phyloP scores from a whole-genome alignment of 2,113 vertebrate genomes.

The Plecturocebus donacophilus region DNA sequence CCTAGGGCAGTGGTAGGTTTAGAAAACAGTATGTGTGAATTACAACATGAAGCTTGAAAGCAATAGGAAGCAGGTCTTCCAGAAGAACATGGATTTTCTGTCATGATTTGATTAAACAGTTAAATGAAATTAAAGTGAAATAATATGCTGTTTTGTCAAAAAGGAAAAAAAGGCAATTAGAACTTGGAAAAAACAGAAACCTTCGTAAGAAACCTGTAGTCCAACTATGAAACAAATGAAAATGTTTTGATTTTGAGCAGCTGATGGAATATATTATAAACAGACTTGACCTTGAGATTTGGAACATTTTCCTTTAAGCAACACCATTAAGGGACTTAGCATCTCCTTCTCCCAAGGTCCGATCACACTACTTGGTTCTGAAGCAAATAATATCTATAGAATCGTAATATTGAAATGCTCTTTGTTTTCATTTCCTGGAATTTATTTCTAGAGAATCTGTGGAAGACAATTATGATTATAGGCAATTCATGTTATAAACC shows the following conservation, averaged over 20 bases:
- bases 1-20: background rate
- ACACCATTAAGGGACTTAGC: background rate
- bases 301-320: background rate
- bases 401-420: background rate
- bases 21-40: background rate
- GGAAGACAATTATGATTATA: background rate
- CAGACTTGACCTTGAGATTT: background rate
- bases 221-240: background rate
- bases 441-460: background rate
- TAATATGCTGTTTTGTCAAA: slow-evolving; percentile 5
- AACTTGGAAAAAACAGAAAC: slow-evolving; percentile 33
- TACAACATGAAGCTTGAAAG: background rate
- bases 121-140: slow-evolving; percentile 8
- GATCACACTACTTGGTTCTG: background rate
- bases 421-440: slow-evolving; percentile 7
- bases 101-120: slow-evolving; percentile 43
- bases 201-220: background rate
- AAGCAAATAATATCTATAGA: background rate
- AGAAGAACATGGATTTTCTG: slow-evolving; percentile 29
- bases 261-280: background rate
- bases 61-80: background rate
- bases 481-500: background rate
- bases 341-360: background rate
- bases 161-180: background rate
- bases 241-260: slow-evolving; percentile 29